Evolutionary conservation across 2,888 invertebrate genomes (phyloP).

Genomic region (Rhaphigaster nebulosa): DNA sequence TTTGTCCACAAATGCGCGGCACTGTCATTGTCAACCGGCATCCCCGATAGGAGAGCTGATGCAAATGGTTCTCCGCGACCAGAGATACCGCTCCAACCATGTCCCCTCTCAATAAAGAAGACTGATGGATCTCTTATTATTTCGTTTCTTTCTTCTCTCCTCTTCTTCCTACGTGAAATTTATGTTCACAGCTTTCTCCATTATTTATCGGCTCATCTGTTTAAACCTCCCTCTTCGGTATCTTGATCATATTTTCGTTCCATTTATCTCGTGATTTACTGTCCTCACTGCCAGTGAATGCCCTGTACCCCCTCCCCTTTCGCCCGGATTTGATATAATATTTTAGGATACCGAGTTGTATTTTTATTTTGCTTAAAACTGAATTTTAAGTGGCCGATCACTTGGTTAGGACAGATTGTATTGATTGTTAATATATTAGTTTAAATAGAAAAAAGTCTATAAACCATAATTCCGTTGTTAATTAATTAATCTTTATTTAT

Average conservation of each 20-base stretch:
- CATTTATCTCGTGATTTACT: conserved; percentile 25
- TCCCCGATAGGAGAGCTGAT: neutral
- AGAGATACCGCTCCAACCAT: neutral
- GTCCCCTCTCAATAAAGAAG: neutral
- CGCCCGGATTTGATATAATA: neutral
- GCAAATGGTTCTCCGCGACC: neutral
- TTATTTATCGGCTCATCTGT: conserved; percentile 39
- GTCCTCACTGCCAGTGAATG: neutral
- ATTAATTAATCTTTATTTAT: too few relatives aligned
- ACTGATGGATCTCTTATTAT: conserved; percentile 32
- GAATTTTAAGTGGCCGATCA: neutral
- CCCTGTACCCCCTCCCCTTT: neutral
- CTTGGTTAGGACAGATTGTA: too few relatives aligned
- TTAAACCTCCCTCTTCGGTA: conserved; percentile 22
- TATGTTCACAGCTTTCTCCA: conserved; percentile 10
- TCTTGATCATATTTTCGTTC: conserved; percentile 16
- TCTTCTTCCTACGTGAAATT: conserved; percentile 1
- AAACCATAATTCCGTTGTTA: too few relatives aligned
- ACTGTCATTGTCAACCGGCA: neutral
- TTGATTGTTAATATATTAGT: too few relatives aligned
- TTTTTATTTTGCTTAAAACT: neutral
- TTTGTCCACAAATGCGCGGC: neutral
- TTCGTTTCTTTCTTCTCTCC: conserved; percentile 14
- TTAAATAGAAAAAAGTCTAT: too few relatives aligned
- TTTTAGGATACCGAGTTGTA: neutral